These are phyloP conservation scores for Lottia gigantea DNA, from an alignment of 2,888 invertebrate genomes.

Conservation along the genomic window DNA sequence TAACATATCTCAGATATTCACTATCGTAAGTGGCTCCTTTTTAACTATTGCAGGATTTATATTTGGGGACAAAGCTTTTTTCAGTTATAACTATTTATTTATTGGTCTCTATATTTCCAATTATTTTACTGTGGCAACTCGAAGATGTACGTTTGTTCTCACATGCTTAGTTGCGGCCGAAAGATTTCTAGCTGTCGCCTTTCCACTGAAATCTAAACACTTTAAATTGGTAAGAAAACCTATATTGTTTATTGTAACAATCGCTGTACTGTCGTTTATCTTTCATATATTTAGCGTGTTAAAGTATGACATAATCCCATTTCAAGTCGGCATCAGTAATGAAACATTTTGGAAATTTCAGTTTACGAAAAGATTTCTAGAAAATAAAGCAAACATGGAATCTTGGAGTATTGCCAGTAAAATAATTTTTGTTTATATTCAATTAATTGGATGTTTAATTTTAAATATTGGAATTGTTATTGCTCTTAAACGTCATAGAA, in stretches of 20 bases:
- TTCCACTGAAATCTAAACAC: conserved; percentile 10
- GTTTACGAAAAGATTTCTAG: not conserved
- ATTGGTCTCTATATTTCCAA: not conserved
- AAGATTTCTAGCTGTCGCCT: conserved; percentile 1
- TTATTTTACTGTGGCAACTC: not conserved
- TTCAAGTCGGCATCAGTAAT: not conserved
- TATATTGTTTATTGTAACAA: not conserved
- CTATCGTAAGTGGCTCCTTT: not conserved
- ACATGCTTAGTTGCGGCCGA: not conserved
- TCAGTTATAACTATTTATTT: not conserved
- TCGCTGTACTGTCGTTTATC: not conserved
- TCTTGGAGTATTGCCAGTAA: conserved; percentile 4
- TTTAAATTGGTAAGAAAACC: not conserved
- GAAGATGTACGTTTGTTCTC: conserved; percentile 6
- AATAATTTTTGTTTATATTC: conserved; percentile 13
- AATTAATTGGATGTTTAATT: conserved; percentile 10
- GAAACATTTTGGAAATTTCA: conserved; percentile 2
- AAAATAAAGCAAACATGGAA: not conserved
- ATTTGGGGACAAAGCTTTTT: not conserved
- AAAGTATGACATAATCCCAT: not conserved
- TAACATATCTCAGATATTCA: not conserved
- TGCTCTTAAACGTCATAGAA: not conserved
- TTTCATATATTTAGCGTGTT: not conserved
- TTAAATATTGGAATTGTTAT: conserved; percentile 5
- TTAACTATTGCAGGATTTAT: not conserved